phyloP scores from a whole-genome alignment of 1,140 invertebrate genomes.

The Anastrepha obliqua region DNA sequence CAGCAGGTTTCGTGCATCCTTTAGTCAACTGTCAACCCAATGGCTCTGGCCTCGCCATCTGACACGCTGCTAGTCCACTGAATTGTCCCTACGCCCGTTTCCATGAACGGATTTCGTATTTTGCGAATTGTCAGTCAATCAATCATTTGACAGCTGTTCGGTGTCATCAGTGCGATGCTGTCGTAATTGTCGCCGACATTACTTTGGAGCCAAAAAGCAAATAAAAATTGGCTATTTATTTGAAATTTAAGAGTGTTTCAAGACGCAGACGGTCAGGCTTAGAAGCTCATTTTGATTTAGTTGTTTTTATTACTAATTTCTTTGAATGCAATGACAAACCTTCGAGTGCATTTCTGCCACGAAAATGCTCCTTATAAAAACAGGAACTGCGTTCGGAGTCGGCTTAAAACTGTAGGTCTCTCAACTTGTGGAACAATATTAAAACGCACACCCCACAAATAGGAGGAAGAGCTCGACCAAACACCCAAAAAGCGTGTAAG shows the following conservation, averaged over 20 bases:
- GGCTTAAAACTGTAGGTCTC: no score
- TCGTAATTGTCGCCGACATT: constrained; percentile 16
- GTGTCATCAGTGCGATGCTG: constrained; percentile 21
- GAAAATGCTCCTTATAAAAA: no score
- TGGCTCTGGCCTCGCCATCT: background rate
- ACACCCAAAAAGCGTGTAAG: no score
- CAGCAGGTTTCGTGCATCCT: background rate
- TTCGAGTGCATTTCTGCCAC: no score
- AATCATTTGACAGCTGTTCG: constrained; percentile 41
- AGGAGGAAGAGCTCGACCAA: no score
- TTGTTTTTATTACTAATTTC: no score
- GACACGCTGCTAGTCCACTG: background rate
- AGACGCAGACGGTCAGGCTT: no score
- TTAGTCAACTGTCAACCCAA: constrained; percentile 9
- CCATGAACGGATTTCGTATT: constrained; percentile 40
- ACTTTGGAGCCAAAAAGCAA: background rate
- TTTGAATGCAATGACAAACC: no score
- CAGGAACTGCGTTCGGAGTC: no score
- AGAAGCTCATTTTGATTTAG: no score
- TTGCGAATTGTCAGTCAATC: constrained; percentile 49
- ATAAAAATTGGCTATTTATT: background rate
- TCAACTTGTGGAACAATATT: no score
- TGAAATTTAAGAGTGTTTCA: background rate
- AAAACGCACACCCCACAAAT: no score
- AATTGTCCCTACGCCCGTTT: background rate